A percentile compares a stretch with the other conserved stretches of the same genome.
Conservation (phyloP, 2,113 vertebrate species). For the Tylochromis polylepis region DNA sequence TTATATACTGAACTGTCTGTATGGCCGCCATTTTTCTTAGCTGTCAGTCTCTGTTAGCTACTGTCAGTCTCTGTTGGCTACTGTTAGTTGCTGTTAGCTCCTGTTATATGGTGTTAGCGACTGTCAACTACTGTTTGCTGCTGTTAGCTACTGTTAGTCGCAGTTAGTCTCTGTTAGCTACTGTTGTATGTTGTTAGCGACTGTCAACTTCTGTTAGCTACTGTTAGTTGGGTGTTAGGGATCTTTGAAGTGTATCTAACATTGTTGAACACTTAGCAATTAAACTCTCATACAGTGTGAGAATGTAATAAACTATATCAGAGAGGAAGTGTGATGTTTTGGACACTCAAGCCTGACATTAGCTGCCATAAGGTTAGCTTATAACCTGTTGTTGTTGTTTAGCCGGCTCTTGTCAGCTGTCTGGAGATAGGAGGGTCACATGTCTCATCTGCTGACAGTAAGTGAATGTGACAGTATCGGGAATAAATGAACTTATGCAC, state of each 20-base stretch:
- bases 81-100: no score
- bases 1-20: background rate
- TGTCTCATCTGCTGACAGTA: background rate
- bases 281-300: background rate
- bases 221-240: background rate
- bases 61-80: background rate
- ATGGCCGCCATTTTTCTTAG: background rate
- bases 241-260: background rate
- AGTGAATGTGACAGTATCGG: background rate
- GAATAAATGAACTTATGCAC: background rate
- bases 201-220: background rate
- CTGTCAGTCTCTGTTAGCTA: background rate
- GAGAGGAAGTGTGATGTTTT: background rate
- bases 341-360: background rate
- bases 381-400: background rate
- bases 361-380: background rate
- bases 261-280: background rate
- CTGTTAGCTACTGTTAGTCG: background rate
- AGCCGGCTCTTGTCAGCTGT: background rate
- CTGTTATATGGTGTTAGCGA: background rate
- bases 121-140: background rate
- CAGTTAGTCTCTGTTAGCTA: background rate
- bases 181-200: accelerated
- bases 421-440: background rate
- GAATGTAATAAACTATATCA: background rate